phyloP scores from a whole-genome alignment of 2,888 invertebrate species.

The Scaptomyza caliginosa region DNA sequence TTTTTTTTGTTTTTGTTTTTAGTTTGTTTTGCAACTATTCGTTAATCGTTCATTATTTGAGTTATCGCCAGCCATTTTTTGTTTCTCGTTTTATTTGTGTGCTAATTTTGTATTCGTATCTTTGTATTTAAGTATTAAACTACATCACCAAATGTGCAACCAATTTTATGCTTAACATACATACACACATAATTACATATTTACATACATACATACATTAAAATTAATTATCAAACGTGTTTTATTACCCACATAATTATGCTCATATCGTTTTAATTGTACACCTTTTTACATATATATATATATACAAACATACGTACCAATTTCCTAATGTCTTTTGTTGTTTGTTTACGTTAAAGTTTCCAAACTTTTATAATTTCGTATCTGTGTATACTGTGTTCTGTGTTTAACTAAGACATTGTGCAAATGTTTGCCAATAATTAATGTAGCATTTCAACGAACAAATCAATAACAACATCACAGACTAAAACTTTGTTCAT shows the following conservation, averaged over 20 bases:
- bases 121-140: constrained; percentile 42
- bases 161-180: constrained; percentile 5
- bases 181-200: constrained; percentile 2
- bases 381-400: constrained; percentile 8
- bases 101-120: constrained; percentile 54
- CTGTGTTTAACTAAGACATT: background rate
- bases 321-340: background rate
- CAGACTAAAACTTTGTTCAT: background rate
- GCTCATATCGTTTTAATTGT: constrained; percentile 17
- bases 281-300: background rate
- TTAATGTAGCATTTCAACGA: background rate
- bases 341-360: constrained; percentile 1
- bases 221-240: constrained; percentile 15
- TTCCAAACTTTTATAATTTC: background rate
- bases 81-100: constrained; percentile 42
- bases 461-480: no score
- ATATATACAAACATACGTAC: background rate
- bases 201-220: constrained; percentile 15
- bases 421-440: background rate
- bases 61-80: no score
- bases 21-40: no score
- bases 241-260: no score
- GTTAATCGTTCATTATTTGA: constrained; percentile 14
- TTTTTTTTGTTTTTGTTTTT: constrained; percentile 24
- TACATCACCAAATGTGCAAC: constrained; percentile 26